These are phyloP conservation scores for Trissolcus brochymenae DNA, from an alignment of 2,888 invertebrate genomes.

Conservation along the genomic window DNA sequence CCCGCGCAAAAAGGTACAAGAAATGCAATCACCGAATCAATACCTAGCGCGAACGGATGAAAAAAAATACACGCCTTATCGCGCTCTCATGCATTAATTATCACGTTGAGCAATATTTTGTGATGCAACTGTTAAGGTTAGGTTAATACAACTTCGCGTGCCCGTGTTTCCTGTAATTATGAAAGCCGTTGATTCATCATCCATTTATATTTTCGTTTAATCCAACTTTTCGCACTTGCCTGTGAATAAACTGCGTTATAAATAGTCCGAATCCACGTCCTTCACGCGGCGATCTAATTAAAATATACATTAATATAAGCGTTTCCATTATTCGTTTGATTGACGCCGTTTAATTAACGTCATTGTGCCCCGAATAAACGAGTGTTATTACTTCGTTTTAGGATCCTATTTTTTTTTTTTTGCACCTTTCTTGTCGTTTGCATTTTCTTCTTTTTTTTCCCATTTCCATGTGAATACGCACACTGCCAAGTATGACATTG, in stretches of 20 bases:
- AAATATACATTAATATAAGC: slow-evolving; percentile 39
- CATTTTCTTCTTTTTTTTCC: slow-evolving; percentile 1
- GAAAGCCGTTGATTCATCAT: slow-evolving; percentile 6
- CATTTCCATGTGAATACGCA: background rate
- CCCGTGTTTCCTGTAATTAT: slow-evolving; percentile 43
- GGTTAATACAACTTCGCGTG: slow-evolving; percentile 53
- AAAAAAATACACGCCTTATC: slow-evolving; percentile 34
- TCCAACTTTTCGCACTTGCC: slow-evolving; percentile 50
- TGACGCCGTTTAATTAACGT: slow-evolving; percentile 54
- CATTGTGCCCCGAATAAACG: slow-evolving; percentile 38
- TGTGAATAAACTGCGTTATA: slow-evolving; percentile 35
- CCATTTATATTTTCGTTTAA: slow-evolving; percentile 9
- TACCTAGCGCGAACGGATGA: slow-evolving; percentile 13
- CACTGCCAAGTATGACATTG: slow-evolving; percentile 58
- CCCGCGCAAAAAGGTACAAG: slow-evolving; percentile 34
- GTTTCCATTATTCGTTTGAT: slow-evolving; percentile 50
- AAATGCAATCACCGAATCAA: slow-evolving; percentile 53
- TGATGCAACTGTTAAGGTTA: slow-evolving; percentile 52
- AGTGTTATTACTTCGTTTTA: slow-evolving; percentile 44
- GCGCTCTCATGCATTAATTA: slow-evolving; percentile 50
- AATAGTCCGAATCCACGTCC: slow-evolving; percentile 39
- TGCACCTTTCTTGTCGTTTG: background rate
- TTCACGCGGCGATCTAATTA: slow-evolving; percentile 49
- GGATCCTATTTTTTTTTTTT: slow-evolving; percentile 15
- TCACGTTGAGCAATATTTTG: slow-evolving; percentile 43